phyloP scores from a whole-genome alignment of 2,797 vertebrate species.

The Schizopygopsis pylzovi region DNA sequence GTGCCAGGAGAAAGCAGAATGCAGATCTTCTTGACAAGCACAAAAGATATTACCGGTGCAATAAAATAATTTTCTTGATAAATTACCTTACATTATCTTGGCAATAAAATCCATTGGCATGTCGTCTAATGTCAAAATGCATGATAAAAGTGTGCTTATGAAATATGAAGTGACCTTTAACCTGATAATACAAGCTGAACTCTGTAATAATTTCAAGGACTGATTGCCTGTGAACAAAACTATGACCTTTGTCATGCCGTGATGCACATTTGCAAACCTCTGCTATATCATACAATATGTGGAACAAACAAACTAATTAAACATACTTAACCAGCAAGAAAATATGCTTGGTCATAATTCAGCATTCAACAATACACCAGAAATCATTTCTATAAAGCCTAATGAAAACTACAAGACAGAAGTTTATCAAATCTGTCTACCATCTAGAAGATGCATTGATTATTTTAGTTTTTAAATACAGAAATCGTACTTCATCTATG shows the following conservation, averaged over 20 bases:
- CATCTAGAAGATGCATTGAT: not conserved
- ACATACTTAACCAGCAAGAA: not conserved
- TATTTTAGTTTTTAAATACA: too few species aligned
- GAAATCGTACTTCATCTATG: not conserved
- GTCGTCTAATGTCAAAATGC: not conserved
- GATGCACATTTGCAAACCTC: not conserved
- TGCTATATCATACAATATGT: not conserved
- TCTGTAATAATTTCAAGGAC: not conserved
- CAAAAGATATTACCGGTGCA: not conserved
- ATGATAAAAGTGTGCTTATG: not conserved
- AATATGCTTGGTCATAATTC: not conserved
- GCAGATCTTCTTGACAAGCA: conserved; percentile 1
- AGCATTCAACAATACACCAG: not conserved
- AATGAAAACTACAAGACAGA: not conserved
- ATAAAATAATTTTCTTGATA: not conserved
- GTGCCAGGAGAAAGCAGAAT: not conserved
- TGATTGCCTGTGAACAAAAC: not conserved
- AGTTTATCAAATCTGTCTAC: too few species aligned
- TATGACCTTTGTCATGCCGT: not conserved
- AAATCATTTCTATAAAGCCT: not conserved
- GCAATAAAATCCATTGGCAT: not conserved
- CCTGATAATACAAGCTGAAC: not conserved
- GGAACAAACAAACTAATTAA: not conserved
- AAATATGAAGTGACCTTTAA: conserved; percentile 16
- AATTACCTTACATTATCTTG: not conserved